Percentiles rank a stretch among this genome's conserved stretches.
These are phyloP conservation scores for Trinectes maculatus DNA, from an alignment of 2,113 vertebrate genomes.

Conservation along the genomic window DNA sequence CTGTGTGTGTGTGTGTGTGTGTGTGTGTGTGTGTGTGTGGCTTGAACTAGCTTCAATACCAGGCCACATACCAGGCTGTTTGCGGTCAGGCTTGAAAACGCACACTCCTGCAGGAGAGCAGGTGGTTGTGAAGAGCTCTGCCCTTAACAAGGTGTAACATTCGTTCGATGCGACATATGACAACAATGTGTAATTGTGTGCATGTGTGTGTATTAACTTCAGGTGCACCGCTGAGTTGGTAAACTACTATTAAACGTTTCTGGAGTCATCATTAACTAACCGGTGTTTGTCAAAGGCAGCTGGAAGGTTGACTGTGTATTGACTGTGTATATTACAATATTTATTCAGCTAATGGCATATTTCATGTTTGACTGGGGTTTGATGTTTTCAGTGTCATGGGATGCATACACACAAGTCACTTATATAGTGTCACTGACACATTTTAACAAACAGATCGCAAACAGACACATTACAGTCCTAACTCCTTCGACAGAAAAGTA, in stretches of 20 bases:
- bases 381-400: no score
- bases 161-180: constrained; percentile 27
- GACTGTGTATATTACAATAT: no score
- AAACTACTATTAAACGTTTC: neutral
- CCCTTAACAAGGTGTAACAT: constrained; percentile 3
- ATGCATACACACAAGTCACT: no score
- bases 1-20: constrained; percentile 6
- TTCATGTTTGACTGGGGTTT: no score
- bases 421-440: no score
- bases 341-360: no score
- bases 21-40: constrained; percentile 10
- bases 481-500: no score
- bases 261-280: constrained; percentile 16
- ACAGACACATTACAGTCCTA: no score
- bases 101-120: constrained; percentile 24
- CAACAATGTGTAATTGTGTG: constrained; percentile 3
- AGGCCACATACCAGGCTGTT: constrained; percentile 11
- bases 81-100: constrained; percentile 20
- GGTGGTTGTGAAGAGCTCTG: constrained; percentile 23
- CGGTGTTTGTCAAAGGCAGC: constrained; percentile 22
- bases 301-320: constrained; percentile 11
- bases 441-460: no score
- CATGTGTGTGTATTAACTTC: constrained; percentile 13
- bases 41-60: neutral
- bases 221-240: neutral